A percentile compares a stretch with the other conserved stretches of the same genome.
These are phyloP conservation scores for Drosophila pseudoananassae DNA, from an alignment of 1,140 invertebrate species.

Conservation along the genomic window DNA sequence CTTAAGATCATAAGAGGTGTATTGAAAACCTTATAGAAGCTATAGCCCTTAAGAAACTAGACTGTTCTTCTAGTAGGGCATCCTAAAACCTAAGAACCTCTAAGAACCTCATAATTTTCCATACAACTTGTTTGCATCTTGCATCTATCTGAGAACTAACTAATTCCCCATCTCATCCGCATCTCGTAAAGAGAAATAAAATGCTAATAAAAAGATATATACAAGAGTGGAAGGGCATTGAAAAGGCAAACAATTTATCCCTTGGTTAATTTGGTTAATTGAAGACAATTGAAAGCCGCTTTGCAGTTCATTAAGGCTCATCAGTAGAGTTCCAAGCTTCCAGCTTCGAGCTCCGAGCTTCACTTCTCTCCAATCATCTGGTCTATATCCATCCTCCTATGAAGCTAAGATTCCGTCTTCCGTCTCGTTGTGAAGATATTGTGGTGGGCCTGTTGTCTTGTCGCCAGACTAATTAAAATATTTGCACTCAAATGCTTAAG, in stretches of 20 bases:
- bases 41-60: too few species aligned
- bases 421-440: neutral
- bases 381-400: neutral
- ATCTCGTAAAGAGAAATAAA: conserved; percentile 12
- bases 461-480: conserved; percentile 81
- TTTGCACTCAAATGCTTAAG: conserved; percentile 81
- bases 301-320: conserved; percentile 79
- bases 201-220: conserved; percentile 5
- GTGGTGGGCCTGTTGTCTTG: conserved; percentile 45
- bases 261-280: conserved; percentile 81
- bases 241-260: conserved; percentile 55
- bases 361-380: conserved; percentile 34
- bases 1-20: too few species aligned
- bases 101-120: too few species aligned
- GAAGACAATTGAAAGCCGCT: conserved; percentile 80
- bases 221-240: conserved; percentile 8
- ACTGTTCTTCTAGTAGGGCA: too few species aligned
- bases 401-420: neutral
- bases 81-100: too few species aligned
- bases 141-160: neutral
- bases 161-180: conserved; percentile 32
- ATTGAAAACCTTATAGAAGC: too few species aligned
- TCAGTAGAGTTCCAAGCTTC: conserved; percentile 23
- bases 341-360: too few species aligned
- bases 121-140: too few species aligned